Base-by-base conservation (phyloP, 2,888 invertebrate genomes). In the Callimorpha dominula region DNA sequence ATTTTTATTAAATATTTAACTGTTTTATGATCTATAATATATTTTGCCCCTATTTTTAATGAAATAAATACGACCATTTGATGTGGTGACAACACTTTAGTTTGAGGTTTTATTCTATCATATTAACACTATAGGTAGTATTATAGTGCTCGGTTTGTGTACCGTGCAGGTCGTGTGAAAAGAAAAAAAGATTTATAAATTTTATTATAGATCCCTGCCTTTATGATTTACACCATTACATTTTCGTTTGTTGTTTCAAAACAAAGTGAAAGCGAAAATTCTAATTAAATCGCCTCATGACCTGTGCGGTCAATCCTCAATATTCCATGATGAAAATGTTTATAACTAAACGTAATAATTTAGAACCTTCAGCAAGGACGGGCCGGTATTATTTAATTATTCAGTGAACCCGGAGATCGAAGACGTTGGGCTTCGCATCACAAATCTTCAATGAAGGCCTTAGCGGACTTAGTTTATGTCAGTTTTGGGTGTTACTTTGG, bases 361-460 rank as follows among this genome's bases (percentile, higher is more conserved):
- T 74, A 71, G 68, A 71, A 74, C 65, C 50, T 66, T 70, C 68
- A 77, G 75, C 68, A 74, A 74, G 65, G 65, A 42, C 11, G 72
- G 75, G 74, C 74, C 74, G 72, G 65, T 31, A 54, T 50, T 73
- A 65, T 68, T 81, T 76, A 79, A 81, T 84, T 82, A 84, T 84
- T 84, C 80, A 81, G 50, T 70, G 68, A 64, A 20, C 77, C 65
- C 68, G 64, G 77, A 76, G 80, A 77, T 81, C 80, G 78, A 81
- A 74, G 77, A 79, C 75, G 76, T 81, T 81, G 70, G 72, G 73
- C 79, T 74, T 74, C 65, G 81, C 81, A 81, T 83, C 78, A 60
- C 60, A 68, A 80, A 84, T 78, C 71, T 65, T 72, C 68, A 73
- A 42, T 70, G 71, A 73, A 73, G n/a, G 65, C 73, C 60, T 75